Evolutionary conservation across 2,888 invertebrate genomes (phyloP), one percentile per base, ranked within the genome.

Genomic region (Drosophila mayaguana): DNA sequence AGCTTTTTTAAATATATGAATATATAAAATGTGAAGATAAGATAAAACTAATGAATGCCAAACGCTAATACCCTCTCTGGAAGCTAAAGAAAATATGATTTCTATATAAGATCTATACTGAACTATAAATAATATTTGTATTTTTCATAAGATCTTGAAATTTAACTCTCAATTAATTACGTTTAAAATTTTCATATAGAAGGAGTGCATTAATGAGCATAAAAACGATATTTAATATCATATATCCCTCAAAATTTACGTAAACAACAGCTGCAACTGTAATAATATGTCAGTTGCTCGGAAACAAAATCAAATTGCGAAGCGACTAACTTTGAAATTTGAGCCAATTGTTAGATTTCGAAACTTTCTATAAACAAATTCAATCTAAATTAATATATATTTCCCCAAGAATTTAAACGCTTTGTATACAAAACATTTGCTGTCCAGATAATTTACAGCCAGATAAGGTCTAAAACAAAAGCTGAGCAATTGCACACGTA

Each of bases 391-490:
- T 6, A 18, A 50, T 36, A 16, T 38, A 66, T 12, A 45, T 50
- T 40, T 18, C n/a, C 16, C 16, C 12, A 50, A 25, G 34, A 67
- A 51, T 45, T 38, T 50, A 36, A 22, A 14, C 40, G 8, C 22
- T 22, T 68, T 70, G 55, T 69, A 45, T 61, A 69, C 16, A 40
- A 40, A n/a, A 53, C 63, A 54, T 62, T 34, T 40, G 55, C 43
- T 12, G 34, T 36, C 22, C 45, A 56, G 50, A 64, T 20, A 46
- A 59, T 68, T 67, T 68, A 51, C 68, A 60, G 68, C 9, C 40
- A 68, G 68, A 60, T 54, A 60, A 42, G n/a, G 38, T n/a, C 34
- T 54, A 40, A 48, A 50, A 38, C 38, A 53, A 22, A 20, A 34
- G 25, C 38, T 18, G 14, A 45, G 63, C 50, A 50, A 48, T 61